phyloP scores from a whole-genome alignment of 1,140 invertebrate species.

The Scaptomyza montana region DNA sequence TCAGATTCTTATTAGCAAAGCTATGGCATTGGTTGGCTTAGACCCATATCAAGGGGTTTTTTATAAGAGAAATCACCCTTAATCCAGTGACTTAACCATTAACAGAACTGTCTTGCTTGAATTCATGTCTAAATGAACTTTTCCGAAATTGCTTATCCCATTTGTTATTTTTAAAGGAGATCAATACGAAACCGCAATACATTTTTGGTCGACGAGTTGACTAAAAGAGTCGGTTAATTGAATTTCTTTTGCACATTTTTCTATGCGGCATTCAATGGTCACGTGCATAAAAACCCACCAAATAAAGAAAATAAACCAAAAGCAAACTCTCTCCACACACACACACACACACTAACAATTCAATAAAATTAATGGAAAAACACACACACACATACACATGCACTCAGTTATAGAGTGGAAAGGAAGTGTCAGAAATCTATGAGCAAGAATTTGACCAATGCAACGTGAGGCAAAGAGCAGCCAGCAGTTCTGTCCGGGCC shows the following conservation, averaged over 20 bases:
- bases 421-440: constrained; percentile 43
- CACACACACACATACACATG: constrained; percentile 4
- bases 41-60: too few species aligned
- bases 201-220: background rate
- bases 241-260: constrained; percentile 50
- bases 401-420: background rate
- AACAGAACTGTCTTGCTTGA: too few species aligned
- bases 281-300: constrained; percentile 29
- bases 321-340: constrained; percentile 10
- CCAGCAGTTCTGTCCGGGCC: background rate
- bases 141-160: background rate
- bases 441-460: constrained; percentile 36
- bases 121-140: too few species aligned
- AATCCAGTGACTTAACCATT: too few species aligned
- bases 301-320: constrained; percentile 21
- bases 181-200: constrained; percentile 3
- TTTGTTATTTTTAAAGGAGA: background rate
- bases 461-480: constrained; percentile 20
- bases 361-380: constrained; percentile 69
- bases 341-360: constrained; percentile 42
- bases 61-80: too few species aligned
- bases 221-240: constrained; percentile 43
- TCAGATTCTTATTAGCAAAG: too few species aligned
- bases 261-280: constrained; percentile 38
- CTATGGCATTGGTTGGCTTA: too few species aligned